Evolutionary conservation across 2,113 vertebrate genomes (phyloP), one percentile per base, ranked within the genome.

Genomic region (Abramis brama): DNA sequence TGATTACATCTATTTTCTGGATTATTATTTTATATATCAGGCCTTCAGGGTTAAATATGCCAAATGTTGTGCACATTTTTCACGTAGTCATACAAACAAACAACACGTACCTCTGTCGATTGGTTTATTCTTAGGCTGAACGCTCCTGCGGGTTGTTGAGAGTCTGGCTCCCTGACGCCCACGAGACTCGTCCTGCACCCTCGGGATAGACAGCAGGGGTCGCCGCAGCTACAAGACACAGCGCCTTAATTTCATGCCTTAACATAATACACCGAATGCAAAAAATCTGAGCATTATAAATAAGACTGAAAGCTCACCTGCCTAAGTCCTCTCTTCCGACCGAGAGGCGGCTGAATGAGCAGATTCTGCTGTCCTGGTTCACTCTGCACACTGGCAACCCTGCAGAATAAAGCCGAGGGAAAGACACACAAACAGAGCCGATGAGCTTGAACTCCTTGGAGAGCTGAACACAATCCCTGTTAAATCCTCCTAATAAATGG

Each of bases 311-410:
- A 57, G 55, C 94, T 90, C 89, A 99, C 98, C 97, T 99, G 98
- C 89, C 97, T 93, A 11, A 99, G 94, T 80, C 98, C 98, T 92
- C 97, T 94, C 87, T 99, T 99, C 81, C 98, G 94, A 80, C 98
- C 98, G 66, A 99, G 90, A 0, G 97, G 97, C 83, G 97, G 97
- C 91, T 99, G 98, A 88, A 97, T 89, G 2, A 99, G 96, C 60
- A 98, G 95, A 91, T 97, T 98, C 92, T 99, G 98, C 83, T 99
- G 98, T 77, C 98, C 98, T 0, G 98, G 98, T 87, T 99, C 98
- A 2, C 98, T 99, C 94, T 99, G 98, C 79, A 99, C 96, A 8
- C 98, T 99, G 39, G 98, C 97, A 88, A 99, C 98, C 96, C 98
- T 99, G 94, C 90, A 83, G 45, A 89, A 57, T 45, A 70, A 80